phyloP scores from a whole-genome alignment of 2,113 vertebrate genomes.

The Donacobius atricapilla region DNA sequence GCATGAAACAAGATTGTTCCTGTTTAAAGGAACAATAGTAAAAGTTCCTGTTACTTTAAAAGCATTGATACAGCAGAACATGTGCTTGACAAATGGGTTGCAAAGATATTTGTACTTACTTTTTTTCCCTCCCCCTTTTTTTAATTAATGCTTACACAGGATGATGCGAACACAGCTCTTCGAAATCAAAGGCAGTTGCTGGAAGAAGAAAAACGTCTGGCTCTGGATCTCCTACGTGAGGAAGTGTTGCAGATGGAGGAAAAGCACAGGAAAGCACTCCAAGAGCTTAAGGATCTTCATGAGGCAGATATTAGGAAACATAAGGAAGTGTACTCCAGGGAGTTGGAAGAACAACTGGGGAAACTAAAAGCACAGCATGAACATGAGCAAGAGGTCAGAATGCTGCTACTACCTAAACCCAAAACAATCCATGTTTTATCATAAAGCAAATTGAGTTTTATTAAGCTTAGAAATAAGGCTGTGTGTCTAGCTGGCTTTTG shows the following conservation, averaged over 20 bases:
- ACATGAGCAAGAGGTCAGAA: constrained; percentile 76
- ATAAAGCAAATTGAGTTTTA: background rate
- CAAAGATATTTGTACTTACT: background rate
- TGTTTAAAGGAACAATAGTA: no score
- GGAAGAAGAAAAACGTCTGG: constrained; percentile 72
- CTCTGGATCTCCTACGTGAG: constrained; percentile 71
- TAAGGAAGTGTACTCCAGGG: constrained; percentile 34
- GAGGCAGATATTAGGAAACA: constrained; percentile 65
- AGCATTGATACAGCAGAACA: background rate
- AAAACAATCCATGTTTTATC: background rate
- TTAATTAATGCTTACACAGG: background rate
- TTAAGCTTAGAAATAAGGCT: background rate
- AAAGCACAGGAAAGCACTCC: constrained; percentile 73
- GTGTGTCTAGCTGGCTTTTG: background rate
- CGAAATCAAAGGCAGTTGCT: constrained; percentile 68
- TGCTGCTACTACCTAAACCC: background rate
- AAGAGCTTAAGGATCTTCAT: constrained; percentile 69
- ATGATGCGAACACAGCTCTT: constrained; percentile 49
- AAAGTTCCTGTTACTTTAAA: no score
- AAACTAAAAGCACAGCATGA: constrained; percentile 68
- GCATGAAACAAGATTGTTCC: background rate
- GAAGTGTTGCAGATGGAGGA: constrained; percentile 77
- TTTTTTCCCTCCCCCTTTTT: background rate
- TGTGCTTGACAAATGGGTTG: background rate
- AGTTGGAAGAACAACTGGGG: constrained; percentile 29